phyloP scores from a whole-genome alignment of 2,888 invertebrate species.

The Venustoraphidia nigricollis region DNA sequence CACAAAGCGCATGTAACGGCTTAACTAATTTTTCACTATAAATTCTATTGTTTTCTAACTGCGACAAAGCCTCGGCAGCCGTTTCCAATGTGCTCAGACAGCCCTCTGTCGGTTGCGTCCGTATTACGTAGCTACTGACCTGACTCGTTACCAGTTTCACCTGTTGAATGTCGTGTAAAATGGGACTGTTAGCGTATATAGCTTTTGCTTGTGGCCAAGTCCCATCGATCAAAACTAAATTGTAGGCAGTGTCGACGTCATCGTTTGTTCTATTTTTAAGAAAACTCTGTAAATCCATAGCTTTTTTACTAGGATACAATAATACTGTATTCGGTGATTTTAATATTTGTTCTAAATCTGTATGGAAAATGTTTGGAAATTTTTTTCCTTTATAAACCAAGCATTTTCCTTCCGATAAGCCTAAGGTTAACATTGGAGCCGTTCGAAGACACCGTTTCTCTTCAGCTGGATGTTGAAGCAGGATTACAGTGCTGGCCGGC shows the following conservation, averaged over 20 bases:
- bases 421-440: slow-evolving; percentile 73
- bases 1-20: slow-evolving; percentile 70
- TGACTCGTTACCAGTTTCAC: slow-evolving; percentile 61
- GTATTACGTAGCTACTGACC: slow-evolving; percentile 76
- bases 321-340: slow-evolving; percentile 52
- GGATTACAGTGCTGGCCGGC: slow-evolving; percentile 56
- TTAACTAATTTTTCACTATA: slow-evolving; percentile 52
- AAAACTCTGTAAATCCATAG: slow-evolving; percentile 43
- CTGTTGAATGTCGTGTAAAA: slow-evolving; percentile 58
- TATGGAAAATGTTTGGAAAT: slow-evolving; percentile 56
- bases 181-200: slow-evolving; percentile 69
- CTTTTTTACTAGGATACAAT: slow-evolving; percentile 64
- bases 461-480: slow-evolving; percentile 89
- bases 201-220: slow-evolving; percentile 95
- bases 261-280: slow-evolving; percentile 12
- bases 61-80: slow-evolving; percentile 61
- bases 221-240: slow-evolving; percentile 76
- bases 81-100: slow-evolving; percentile 84
- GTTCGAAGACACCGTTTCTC: slow-evolving; percentile 79
- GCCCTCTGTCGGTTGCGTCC: slow-evolving; percentile 85
- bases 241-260: slow-evolving; percentile 39
- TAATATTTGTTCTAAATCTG: slow-evolving; percentile 49
- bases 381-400: slow-evolving; percentile 67
- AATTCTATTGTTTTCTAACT: slow-evolving; percentile 53
- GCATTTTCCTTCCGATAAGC: slow-evolving; percentile 60